Conservation (phyloP, 2,888 invertebrate genomes). For the Globia sparganii region DNA sequence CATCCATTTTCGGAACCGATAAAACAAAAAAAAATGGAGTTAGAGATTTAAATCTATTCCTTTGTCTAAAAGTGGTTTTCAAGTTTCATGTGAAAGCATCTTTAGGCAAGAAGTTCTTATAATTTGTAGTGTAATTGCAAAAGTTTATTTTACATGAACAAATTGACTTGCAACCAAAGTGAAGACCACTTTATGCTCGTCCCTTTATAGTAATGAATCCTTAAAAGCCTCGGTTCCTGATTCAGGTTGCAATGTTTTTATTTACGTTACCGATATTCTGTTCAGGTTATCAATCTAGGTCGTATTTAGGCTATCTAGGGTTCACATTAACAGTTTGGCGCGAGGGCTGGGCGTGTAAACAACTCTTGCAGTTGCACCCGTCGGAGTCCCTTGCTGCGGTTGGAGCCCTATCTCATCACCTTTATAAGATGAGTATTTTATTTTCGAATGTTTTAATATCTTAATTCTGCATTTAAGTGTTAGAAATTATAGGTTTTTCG, state of each 20-base stretch:
- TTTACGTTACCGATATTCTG: slow-evolving; percentile 18
- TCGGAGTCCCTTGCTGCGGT: background rate
- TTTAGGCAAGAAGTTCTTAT: background rate
- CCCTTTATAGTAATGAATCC: background rate
- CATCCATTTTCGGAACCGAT: background rate
- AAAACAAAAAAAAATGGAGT: background rate
- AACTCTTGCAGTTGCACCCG: background rate
- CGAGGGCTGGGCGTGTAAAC: slow-evolving; percentile 6
- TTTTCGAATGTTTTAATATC: background rate
- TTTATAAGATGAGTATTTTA: slow-evolving; percentile 40
- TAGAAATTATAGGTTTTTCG: background rate
- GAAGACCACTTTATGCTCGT: background rate
- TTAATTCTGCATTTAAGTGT: background rate
- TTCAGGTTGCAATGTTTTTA: slow-evolving; percentile 32
- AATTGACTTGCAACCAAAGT: background rate
- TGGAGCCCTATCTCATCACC: background rate
- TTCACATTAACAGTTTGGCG: slow-evolving; percentile 20
- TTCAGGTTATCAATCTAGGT: slow-evolving; percentile 35
- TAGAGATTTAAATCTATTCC: background rate
- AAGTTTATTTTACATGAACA: background rate
- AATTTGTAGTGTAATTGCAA: background rate
- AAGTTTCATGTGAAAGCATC: background rate
- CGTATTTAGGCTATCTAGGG: slow-evolving; percentile 36
- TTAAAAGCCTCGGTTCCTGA: slow-evolving; percentile 36
- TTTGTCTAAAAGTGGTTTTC: no score